Conservation (phyloP, 2,888 invertebrate species). For the Strigamia crassipes region DNA sequence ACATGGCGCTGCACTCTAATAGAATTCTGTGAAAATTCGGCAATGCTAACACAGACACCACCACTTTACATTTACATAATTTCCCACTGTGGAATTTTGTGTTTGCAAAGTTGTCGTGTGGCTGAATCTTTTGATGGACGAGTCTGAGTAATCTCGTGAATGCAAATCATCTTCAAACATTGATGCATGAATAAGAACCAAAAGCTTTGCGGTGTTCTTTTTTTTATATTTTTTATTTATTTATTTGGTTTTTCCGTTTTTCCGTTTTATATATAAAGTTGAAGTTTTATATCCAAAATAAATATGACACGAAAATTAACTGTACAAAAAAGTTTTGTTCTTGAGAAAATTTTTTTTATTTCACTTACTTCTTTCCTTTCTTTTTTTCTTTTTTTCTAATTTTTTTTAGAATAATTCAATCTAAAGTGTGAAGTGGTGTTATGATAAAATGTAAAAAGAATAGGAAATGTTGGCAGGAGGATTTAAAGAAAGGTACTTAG, state of each 20-base stretch:
- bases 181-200: constrained; percentile 41
- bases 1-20: constrained; percentile 33
- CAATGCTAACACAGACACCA: constrained; percentile 33
- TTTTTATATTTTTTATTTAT: not conserved
- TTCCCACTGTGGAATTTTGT: constrained; percentile 40
- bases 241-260: not conserved
- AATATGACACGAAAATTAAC: not conserved
- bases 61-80: constrained; percentile 38
- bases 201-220: constrained; percentile 34
- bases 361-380: not conserved
- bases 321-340: not conserved
- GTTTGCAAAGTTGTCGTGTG: constrained; percentile 35
- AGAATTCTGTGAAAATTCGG: constrained; percentile 25
- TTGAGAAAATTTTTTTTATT: not conserved
- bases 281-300: not conserved
- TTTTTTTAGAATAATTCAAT: not conserved
- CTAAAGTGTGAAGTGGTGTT: not conserved
- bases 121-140: constrained; percentile 37
- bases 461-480: not conserved
- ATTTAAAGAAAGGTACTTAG: constrained; percentile 30
- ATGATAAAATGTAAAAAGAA: not conserved
- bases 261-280: constrained; percentile 10
- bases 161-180: constrained; percentile 42
- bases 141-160: constrained; percentile 32
- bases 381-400: not conserved